Conservation (phyloP, 1,140 invertebrate genomes). For the Drosophila melanica region DNA sequence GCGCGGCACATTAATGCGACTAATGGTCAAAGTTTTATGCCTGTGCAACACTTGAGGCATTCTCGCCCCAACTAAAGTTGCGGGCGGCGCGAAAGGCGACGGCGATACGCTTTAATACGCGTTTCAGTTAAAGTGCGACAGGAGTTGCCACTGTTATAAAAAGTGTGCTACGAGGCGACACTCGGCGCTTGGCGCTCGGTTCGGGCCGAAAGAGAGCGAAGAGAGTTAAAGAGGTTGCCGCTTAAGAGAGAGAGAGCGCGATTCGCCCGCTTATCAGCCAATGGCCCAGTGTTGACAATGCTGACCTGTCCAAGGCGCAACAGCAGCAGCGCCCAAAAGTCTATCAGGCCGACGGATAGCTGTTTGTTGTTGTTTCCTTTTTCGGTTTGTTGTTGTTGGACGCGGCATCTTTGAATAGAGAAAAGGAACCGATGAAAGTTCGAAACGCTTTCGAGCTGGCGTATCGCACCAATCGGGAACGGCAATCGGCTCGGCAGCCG, state of each 20-base stretch:
- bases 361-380: background rate
- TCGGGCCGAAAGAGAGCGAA: constrained; percentile 14
- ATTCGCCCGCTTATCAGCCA: constrained; percentile 30
- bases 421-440: constrained; percentile 32
- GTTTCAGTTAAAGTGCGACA: constrained; percentile 37
- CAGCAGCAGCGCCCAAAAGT: constrained; percentile 54
- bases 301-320: constrained; percentile 55
- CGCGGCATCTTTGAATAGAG: constrained; percentile 33
- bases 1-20: constrained; percentile 73
- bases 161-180: constrained; percentile 25
- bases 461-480: constrained; percentile 18
- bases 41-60: constrained; percentile 71
- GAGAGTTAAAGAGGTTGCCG: background rate
- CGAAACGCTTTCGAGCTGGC: constrained; percentile 51
- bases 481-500: constrained; percentile 1
- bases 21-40: constrained; percentile 80
- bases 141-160: constrained; percentile 41
- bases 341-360: constrained; percentile 28
- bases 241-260: constrained; percentile 24
- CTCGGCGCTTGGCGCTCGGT: no score
- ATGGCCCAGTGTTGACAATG: constrained; percentile 45
- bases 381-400: background rate
- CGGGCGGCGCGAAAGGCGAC: constrained; percentile 2
- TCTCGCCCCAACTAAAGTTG: constrained; percentile 21
- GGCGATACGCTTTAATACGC: constrained; percentile 44